Percentiles rank a stretch among this genome's conserved stretches.
Evolutionary conservation across 2,888 invertebrate species (phyloP).

Genomic region (Hydrotaea diabolus): DNA sequence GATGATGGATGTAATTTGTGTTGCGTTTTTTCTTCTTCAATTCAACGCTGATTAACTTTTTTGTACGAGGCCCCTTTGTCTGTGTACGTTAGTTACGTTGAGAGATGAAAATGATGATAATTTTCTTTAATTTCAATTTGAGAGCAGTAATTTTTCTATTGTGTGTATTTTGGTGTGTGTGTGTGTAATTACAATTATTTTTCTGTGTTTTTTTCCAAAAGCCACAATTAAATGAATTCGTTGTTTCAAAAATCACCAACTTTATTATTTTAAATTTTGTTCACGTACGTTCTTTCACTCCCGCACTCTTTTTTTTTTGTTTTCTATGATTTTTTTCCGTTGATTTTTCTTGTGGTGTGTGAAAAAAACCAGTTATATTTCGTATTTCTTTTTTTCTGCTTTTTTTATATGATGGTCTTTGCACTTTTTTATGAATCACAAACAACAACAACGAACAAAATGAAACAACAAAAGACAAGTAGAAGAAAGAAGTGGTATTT

Average conservation of each 20-base stretch:
- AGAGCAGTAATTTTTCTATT: slow-evolving; percentile 17
- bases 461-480: slow-evolving; percentile 47
- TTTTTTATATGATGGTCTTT: slow-evolving; percentile 59
- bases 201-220: slow-evolving; percentile 32
- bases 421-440: slow-evolving; percentile 67
- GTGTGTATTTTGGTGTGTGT: slow-evolving; percentile 18
- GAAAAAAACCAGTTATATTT: slow-evolving; percentile 43
- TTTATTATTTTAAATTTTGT: slow-evolving; percentile 10
- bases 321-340: slow-evolving; percentile 32
- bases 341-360: slow-evolving; percentile 25
- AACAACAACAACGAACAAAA: slow-evolving; percentile 34
- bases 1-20: slow-evolving; percentile 43
- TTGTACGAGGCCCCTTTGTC: not conserved
- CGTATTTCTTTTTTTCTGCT: slow-evolving; percentile 43
- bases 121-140: slow-evolving; percentile 49
- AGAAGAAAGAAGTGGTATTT: slow-evolving; percentile 39
- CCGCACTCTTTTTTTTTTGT: slow-evolving; percentile 6
- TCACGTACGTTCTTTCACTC: not conserved
- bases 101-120: slow-evolving; percentile 30
- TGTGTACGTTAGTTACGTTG: not conserved
- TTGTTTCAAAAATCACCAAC: slow-evolving; percentile 39
- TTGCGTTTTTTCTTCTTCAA: slow-evolving; percentile 50
- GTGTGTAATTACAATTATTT: not conserved
- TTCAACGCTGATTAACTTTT: slow-evolving; percentile 42
- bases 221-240: slow-evolving; percentile 41